Conservation (phyloP, 2,888 invertebrate species). For the Idaea biselata region DNA sequence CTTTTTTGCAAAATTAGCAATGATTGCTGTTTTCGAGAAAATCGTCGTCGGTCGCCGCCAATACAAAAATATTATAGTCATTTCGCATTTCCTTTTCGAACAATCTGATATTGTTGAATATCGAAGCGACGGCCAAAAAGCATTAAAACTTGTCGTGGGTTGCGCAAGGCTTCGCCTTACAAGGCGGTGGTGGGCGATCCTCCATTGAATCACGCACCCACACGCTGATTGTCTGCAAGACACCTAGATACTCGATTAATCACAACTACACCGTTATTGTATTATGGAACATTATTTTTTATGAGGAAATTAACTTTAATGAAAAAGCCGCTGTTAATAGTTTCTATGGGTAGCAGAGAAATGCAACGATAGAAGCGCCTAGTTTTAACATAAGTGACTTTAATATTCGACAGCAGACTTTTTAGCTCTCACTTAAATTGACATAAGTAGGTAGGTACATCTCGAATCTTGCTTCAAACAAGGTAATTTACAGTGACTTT, state of each 20-base stretch:
- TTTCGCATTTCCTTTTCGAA: conserved; percentile 5
- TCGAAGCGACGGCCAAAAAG: conserved; percentile 36
- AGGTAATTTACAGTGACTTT: not conserved
- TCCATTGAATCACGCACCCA: conserved; percentile 68
- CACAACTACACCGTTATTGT: conserved; percentile 32
- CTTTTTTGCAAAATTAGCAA: too few species aligned
- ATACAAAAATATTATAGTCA: not conserved
- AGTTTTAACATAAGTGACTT: too few species aligned
- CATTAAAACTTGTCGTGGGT: conserved; percentile 49
- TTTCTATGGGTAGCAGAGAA: too few species aligned
- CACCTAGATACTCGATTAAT: conserved; percentile 41
- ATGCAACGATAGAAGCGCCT: too few species aligned
- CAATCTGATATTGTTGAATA: conserved; percentile 28
- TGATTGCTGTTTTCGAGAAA: too few species aligned
- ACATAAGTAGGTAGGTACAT: too few species aligned
- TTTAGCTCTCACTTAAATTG: too few species aligned
- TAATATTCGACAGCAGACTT: too few species aligned
- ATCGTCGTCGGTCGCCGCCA: too few species aligned
- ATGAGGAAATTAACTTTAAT: not conserved
- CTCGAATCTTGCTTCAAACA: too few species aligned
- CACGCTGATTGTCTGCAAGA: conserved; percentile 50
- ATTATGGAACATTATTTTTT: conserved; percentile 17
- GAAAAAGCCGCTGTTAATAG: not conserved
- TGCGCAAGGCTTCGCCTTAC: conserved; percentile 54
- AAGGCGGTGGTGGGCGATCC: conserved; percentile 52